Evolutionary conservation across 2,113 vertebrate genomes (phyloP).

Genomic region (Cinclus cinclus): DNA sequence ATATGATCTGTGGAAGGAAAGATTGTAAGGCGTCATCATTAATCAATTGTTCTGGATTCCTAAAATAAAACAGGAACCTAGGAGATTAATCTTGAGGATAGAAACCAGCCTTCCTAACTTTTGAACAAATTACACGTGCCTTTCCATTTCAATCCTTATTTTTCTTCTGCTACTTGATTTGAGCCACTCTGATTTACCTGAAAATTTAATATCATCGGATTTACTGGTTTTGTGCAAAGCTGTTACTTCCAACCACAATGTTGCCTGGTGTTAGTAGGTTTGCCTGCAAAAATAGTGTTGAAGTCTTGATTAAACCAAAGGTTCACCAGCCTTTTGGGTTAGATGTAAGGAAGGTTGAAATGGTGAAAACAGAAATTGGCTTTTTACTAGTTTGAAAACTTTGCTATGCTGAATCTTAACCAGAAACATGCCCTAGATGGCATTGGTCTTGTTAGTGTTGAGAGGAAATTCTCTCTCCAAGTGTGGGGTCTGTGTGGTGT

Average conservation of each 20-base stretch:
- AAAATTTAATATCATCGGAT: accelerated
- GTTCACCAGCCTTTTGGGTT: not conserved
- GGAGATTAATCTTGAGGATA: not conserved
- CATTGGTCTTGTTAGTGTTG: not conserved
- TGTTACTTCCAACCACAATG: not conserved
- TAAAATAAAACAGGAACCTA: not conserved
- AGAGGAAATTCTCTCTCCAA: not conserved
- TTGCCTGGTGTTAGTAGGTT: not conserved
- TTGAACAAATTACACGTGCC: not conserved
- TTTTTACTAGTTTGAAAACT: not conserved
- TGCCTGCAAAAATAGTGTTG: not conserved
- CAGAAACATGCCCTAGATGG: not conserved
- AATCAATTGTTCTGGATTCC: not conserved
- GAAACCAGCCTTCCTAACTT: not conserved
- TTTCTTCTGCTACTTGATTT: not conserved
- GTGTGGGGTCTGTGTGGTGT: not conserved
- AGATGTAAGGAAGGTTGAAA: not conserved
- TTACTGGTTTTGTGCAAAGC: not conserved
- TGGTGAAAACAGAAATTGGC: not conserved
- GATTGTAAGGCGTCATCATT: not conserved
- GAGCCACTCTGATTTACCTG: not conserved
- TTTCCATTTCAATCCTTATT: not conserved
- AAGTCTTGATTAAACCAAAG: not conserved
- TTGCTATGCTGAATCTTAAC: not conserved
- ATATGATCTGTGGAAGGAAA: not conserved